Conservation (phyloP, 2,888 invertebrate species). For the Crioceris asparagi region DNA sequence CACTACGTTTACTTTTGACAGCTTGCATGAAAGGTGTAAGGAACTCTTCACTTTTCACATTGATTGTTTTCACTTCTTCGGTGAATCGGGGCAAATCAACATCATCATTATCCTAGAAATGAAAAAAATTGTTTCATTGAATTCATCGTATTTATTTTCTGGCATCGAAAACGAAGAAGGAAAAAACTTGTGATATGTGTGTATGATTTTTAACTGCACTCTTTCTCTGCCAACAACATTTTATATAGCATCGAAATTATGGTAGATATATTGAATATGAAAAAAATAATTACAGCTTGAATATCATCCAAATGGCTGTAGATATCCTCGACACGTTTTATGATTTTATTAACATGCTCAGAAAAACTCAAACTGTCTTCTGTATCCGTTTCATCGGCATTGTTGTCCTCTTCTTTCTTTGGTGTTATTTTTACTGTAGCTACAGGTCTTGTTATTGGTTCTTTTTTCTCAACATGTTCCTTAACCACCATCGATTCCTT, state of each 20-base stretch:
- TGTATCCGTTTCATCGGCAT: neutral
- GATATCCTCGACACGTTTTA: conserved; percentile 24
- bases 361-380: neutral
- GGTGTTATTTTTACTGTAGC: neutral
- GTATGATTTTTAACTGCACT: too few species aligned
- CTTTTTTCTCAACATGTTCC: neutral
- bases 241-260: neutral
- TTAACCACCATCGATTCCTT: too few species aligned
- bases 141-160: too few species aligned
- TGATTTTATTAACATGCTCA: conserved; percentile 22
- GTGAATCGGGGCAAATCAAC: too few species aligned
- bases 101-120: too few species aligned
- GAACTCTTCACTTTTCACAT: conserved; percentile 17
- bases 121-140: too few species aligned
- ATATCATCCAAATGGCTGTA: conserved; percentile 23
- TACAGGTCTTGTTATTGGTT: neutral
- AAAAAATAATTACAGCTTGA: conserved; percentile 4
- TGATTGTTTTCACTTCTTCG: conserved; percentile 10
- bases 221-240: neutral
- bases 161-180: too few species aligned
- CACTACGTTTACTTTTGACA: conserved; percentile 18
- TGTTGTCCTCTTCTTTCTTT: too few species aligned
- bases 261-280: too few species aligned
- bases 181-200: too few species aligned
- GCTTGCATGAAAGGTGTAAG: conserved; percentile 24